phyloP scores from a whole-genome alignment of 2,797 vertebrate species.

The Onychomys arenicola region DNA sequence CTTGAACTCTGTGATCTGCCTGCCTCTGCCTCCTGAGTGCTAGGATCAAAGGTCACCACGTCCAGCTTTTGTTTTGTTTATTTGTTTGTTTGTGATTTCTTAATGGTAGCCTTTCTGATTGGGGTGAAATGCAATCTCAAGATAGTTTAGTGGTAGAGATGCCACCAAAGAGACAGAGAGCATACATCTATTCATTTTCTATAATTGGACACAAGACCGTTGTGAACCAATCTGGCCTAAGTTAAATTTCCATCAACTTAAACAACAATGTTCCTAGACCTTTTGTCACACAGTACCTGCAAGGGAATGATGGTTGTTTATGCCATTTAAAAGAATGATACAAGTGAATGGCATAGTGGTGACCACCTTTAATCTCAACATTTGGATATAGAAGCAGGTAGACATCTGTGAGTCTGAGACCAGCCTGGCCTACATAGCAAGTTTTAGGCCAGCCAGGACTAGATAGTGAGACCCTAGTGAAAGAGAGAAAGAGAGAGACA shows the following conservation, averaged over 20 bases:
- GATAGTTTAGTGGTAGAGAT: not conserved
- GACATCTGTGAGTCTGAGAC: not conserved
- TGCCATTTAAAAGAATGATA: not conserved
- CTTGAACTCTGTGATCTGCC: not conserved
- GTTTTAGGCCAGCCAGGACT: too few relatives aligned
- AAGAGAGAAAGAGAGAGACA: not conserved
- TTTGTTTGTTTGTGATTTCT: not conserved
- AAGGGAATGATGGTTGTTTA: not conserved
- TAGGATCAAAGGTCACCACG: not conserved
- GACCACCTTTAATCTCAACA: not conserved
- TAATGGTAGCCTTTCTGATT: not conserved
- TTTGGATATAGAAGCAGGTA: not conserved
- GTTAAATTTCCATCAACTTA: not conserved
- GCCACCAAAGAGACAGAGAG: not conserved
- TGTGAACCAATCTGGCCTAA: not conserved
- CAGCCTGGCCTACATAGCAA: not conserved
- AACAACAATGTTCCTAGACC: not conserved
- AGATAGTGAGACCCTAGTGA: not conserved
- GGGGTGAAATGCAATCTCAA: not conserved
- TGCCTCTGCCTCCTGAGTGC: not conserved
- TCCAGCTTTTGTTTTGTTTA: not conserved
- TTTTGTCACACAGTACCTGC: not conserved
- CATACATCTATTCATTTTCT: not conserved
- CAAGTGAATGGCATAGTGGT: not conserved
- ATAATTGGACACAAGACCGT: not conserved